Evolutionary conservation across 2,113 vertebrate species (phyloP).

Genomic region (Pygoscelis adeliae): DNA sequence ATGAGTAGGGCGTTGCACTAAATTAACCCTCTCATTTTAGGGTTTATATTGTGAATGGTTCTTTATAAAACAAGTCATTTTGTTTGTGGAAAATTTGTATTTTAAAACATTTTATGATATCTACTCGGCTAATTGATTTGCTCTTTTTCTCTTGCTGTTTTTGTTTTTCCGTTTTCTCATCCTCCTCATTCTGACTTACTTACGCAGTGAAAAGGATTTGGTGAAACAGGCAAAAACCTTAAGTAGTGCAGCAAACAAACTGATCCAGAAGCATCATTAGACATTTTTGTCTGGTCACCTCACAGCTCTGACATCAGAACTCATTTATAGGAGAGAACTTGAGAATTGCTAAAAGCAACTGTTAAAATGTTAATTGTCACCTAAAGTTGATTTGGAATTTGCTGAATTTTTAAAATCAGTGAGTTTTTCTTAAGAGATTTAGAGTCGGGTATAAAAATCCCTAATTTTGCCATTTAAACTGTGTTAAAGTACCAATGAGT

Average conservation of each 20-base stretch:
- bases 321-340: slow-evolving; percentile 63
- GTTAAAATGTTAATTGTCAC: slow-evolving; percentile 71
- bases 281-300: slow-evolving; percentile 63
- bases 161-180: slow-evolving; percentile 35
- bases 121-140: slow-evolving; percentile 53
- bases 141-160: slow-evolving; percentile 68
- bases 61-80: neutral
- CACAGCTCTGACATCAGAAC: slow-evolving; percentile 66
- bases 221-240: slow-evolving; percentile 97
- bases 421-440: slow-evolving; percentile 61
- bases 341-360: slow-evolving; percentile 63
- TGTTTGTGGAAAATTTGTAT: neutral
- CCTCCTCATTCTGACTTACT: slow-evolving; percentile 50
- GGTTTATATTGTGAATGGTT: rapidly evolving
- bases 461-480: slow-evolving; percentile 65
- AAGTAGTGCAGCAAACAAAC: slow-evolving; percentile 90
- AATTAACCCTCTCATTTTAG: rapidly evolving
- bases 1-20: rapidly evolving
- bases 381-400: slow-evolving; percentile 73
- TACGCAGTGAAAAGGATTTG: slow-evolving; percentile 92
- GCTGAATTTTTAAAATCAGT: slow-evolving; percentile 62
- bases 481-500: slow-evolving; percentile 48
- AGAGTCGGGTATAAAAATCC: slow-evolving; percentile 55
- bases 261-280: slow-evolving; percentile 91
- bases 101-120: neutral